Evolutionary conservation across 2,113 vertebrate genomes (phyloP).

Genomic region (Alligator mississippiensis): DNA sequence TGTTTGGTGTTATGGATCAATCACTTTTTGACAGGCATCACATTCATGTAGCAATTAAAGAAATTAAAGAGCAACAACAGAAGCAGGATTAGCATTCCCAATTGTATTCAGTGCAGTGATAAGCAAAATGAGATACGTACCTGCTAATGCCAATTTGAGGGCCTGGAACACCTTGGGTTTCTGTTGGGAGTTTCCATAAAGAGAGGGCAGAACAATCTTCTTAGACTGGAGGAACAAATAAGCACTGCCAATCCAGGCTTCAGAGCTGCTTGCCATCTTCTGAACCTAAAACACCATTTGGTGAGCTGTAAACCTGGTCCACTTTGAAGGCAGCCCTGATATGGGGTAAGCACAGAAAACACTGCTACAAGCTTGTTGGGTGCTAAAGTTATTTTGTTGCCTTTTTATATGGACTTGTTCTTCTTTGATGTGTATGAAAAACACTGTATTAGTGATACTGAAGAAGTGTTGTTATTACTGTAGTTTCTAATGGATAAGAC

Average conservation of each 20-base stretch:
- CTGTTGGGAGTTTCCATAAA: constrained; percentile 84
- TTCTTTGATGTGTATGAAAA: background rate
- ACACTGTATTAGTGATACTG: too few species aligned
- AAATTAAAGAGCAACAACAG: background rate
- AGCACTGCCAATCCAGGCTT: constrained; percentile 88
- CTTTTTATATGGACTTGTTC: background rate
- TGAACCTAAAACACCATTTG: constrained; percentile 69
- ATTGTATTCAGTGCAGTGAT: background rate
- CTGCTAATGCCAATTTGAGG: constrained; percentile 88
- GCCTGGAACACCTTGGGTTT: constrained; percentile 88
- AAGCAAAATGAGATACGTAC: constrained; percentile 66
- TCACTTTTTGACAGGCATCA: background rate
- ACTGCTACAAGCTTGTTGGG: background rate
- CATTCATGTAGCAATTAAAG: background rate
- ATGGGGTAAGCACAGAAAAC: background rate
- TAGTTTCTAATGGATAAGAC: too few species aligned
- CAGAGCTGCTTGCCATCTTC: constrained; percentile 74
- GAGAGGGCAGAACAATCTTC: constrained; percentile 79
- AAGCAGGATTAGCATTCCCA: background rate
- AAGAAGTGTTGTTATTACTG: too few species aligned
- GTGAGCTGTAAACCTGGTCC: background rate
- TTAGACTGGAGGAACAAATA: constrained; percentile 92
- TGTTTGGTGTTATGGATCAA: background rate
- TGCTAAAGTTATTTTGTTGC: background rate
- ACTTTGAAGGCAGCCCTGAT: accelerated